Evolutionary conservation across 2,113 vertebrate genomes (phyloP).

Genomic region (Egretta garzetta): DNA sequence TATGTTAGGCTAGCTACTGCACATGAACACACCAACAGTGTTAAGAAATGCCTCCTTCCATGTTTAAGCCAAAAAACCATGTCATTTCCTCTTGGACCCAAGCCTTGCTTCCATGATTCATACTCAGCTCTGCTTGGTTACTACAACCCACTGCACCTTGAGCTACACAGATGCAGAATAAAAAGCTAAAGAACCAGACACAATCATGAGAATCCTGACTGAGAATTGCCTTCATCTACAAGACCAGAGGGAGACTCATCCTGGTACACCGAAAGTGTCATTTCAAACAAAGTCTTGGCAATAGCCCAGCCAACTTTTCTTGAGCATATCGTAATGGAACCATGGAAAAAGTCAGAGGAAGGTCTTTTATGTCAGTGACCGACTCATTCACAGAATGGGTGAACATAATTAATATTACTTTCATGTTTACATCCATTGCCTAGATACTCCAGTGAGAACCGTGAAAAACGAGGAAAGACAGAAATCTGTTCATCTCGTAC

Average conservation of each 20-base stretch:
- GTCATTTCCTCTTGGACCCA: conserved; percentile 6
- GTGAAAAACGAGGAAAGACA: neutral
- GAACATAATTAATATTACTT: neutral
- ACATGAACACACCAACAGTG: neutral
- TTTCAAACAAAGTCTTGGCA: neutral
- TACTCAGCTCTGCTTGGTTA: neutral
- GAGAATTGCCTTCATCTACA: fast-evolving
- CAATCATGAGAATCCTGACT: neutral
- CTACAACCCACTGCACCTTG: neutral
- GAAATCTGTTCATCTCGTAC: neutral
- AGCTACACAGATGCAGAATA: neutral
- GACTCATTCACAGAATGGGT: neutral
- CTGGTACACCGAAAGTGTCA: neutral
- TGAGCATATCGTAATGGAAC: neutral
- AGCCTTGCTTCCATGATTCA: neutral
- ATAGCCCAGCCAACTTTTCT: neutral
- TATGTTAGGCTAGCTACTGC: neutral
- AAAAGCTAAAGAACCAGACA: neutral
- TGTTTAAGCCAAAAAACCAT: neutral
- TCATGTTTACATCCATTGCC: neutral
- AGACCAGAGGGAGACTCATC: neutral
- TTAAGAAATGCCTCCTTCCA: neutral
- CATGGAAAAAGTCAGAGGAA: neutral
- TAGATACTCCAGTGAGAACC: neutral
- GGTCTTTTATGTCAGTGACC: neutral